Evolutionary conservation across 2,113 vertebrate genomes (phyloP), one percentile per base, ranked within the genome.

Genomic region (Telmatochromis brachygnathus): DNA sequence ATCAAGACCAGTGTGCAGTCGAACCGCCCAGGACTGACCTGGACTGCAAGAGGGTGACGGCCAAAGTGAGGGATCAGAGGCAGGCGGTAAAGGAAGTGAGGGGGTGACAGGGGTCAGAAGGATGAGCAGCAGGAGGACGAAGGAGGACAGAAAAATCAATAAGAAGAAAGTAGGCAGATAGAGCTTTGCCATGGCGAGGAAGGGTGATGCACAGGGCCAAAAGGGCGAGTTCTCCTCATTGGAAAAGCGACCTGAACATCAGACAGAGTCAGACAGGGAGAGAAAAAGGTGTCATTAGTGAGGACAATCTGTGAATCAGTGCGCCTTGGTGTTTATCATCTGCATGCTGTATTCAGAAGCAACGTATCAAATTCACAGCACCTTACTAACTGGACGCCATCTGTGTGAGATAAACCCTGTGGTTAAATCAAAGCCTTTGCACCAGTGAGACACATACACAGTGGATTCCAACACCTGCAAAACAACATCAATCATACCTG

Each of bases 21-120:
- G 97, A 81, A 99, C 97, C 0, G 98, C 98, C 98, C 98, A 99
- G 2, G 95, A 97, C 75, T 97, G 96, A 62, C 89, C 87, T 1
- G 91, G 93, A 19, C 91, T 84, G 6, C 96, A 97, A 75, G 95
- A 88, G 2, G 47, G 81, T 1, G 85, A 86, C 3, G n/a, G 13
- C 89, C 82, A 84, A 19, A 82, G 23, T 23, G 37, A 68, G 17
- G 81, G 15, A 37, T 60, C 37, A 53, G 89, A 85, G 13, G 75
- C 49, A 37, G 87, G n/a, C 1, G 30, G n/a, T 14, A 82, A 58
- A 21, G 87, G 82, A 12, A 62, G 13, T 1, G 75, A 90, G 7
- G 77, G 91, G 7, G 91, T 8, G 4, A 49, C 88, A 9, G 88
- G 17, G 3, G 91, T 89, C 19, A 94, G 79, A 42, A 94, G 54